Evolutionary conservation across 2,797 vertebrate species (phyloP), one percentile per base, ranked within the genome.

Genomic region (Corythornis leucogaster): DNA sequence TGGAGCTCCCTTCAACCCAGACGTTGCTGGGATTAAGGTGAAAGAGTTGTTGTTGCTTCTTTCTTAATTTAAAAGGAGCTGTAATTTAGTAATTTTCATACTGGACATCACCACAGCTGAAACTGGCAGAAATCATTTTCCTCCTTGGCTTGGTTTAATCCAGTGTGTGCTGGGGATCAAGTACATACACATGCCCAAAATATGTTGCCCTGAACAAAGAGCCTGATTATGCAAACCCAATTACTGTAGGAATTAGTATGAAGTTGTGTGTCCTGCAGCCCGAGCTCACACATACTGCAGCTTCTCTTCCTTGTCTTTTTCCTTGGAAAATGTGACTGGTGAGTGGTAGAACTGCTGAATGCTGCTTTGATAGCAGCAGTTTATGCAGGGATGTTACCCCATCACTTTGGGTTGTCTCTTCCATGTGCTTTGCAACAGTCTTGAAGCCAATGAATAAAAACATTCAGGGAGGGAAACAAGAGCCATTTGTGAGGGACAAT

Each of bases 381-480:
- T 66, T 61, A 18, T 31, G 54, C 18, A 51, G 31, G 79, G 93
- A 89, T 89, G 81, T 79, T 94, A 35, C 79, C 84, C 76, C 4
- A 1, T 76, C 90, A 45, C 90, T 93, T 69, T 53, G 94, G 91
- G 90, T 86, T 88, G 69, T 92, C 92, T 71, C 79, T 85, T 20
- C 85, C 90, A 80, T 92, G 94, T 63, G 94, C 92, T 93, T 73
- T 80, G 79, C 73, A 83, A 19, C 68, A 83, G 51, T 4, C 15
- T 46, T 55, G 75, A 78, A 80, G 55, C 31, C 53, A 15, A 77
- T 94, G 94, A 96, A 95, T 96, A 69, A 93, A 95, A 95, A 91
- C 89, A 94, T 95, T 95, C 86, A 94, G 46, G 38, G 46, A 24
- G 24, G 55, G 26, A 75, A 93, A 94, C 87, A 94, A 96, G 78